These are phyloP conservation scores for Pygocentrus nattereri DNA, from an alignment of 2,797 vertebrate genomes.

Conservation along the genomic window DNA sequence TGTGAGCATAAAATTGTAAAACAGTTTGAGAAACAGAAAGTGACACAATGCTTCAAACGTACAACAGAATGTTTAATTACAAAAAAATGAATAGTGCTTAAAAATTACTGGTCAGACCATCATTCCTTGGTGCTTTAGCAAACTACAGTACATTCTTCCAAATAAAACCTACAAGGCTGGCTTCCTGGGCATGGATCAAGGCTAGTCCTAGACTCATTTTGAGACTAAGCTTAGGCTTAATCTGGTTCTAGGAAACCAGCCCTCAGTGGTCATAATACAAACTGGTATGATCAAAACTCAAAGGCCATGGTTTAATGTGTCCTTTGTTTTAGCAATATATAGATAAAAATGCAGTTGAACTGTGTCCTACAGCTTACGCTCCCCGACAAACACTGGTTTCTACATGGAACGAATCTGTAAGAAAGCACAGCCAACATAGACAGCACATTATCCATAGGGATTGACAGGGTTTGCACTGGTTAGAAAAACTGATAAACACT, in stretches of 20 bases:
- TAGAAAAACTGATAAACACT: conserved; percentile 31
- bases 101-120: conserved; percentile 43
- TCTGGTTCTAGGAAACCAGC: conserved; percentile 1
- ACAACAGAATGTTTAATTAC: conserved; percentile 42
- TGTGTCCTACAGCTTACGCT: conserved; percentile 37
- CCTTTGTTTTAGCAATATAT: conserved; percentile 57
- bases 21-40: background rate
- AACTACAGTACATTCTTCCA: conserved; percentile 43
- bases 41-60: background rate
- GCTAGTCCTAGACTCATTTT: background rate
- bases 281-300: conserved; percentile 45
- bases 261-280: conserved; percentile 49
- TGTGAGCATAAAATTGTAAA: background rate
- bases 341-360: conserved; percentile 41
- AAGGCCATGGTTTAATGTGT: conserved; percentile 47
- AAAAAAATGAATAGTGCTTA: conserved; percentile 28
- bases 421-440: conserved; percentile 23
- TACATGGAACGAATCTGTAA: conserved; percentile 55
- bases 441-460: conserved; percentile 20
- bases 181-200: conserved; percentile 33
- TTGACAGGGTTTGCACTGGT: background rate
- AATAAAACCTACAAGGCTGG: conserved; percentile 42
- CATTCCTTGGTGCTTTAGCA: conserved; percentile 32
- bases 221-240: background rate
- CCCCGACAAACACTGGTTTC: conserved; percentile 51